Percentiles rank a stretch among this genome's conserved stretches.
phyloP scores from a whole-genome alignment of 2,888 invertebrate genomes.

The Petrolisthes cinctipes region DNA sequence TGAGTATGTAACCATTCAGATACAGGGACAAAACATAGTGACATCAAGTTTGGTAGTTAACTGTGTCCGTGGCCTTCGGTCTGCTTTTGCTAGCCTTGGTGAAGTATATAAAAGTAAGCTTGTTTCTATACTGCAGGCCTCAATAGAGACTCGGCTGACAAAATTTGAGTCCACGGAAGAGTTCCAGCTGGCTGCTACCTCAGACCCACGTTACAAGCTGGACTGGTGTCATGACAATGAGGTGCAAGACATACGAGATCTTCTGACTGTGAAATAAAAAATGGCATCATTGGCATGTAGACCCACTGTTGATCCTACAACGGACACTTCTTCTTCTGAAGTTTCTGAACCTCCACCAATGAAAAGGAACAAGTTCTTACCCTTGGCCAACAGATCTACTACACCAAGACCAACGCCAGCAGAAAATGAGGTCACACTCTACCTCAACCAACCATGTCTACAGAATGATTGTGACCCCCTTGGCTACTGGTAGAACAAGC shows the following conservation, averaged over 20 bases:
- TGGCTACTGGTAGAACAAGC: too few relatives aligned
- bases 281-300: too few relatives aligned
- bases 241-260: slow-evolving; percentile 16
- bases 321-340: slow-evolving; percentile 28
- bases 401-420: too few relatives aligned
- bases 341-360: too few relatives aligned
- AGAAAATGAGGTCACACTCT: too few relatives aligned
- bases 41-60: too few relatives aligned
- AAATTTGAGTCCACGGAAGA: too few relatives aligned
- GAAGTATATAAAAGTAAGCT: slow-evolving; percentile 24
- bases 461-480: too few relatives aligned
- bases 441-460: too few relatives aligned
- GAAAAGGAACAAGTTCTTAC: too few relatives aligned
- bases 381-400: too few relatives aligned
- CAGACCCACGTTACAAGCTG: slow-evolving; percentile 28
- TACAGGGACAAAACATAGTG: slow-evolving; percentile 28
- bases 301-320: background rate
- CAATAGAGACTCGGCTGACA: too few relatives aligned
- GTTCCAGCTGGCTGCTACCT: slow-evolving; percentile 38
- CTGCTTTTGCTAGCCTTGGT: slow-evolving; percentile 30
- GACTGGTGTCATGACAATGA: slow-evolving; percentile 23
- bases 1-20: slow-evolving; percentile 33
- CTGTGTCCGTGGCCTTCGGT: slow-evolving; percentile 24
- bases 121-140: slow-evolving; percentile 23
- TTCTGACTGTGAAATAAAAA: background rate